Evolutionary conservation across 2,797 vertebrate species (phyloP).

Genomic region (Picus viridis): DNA sequence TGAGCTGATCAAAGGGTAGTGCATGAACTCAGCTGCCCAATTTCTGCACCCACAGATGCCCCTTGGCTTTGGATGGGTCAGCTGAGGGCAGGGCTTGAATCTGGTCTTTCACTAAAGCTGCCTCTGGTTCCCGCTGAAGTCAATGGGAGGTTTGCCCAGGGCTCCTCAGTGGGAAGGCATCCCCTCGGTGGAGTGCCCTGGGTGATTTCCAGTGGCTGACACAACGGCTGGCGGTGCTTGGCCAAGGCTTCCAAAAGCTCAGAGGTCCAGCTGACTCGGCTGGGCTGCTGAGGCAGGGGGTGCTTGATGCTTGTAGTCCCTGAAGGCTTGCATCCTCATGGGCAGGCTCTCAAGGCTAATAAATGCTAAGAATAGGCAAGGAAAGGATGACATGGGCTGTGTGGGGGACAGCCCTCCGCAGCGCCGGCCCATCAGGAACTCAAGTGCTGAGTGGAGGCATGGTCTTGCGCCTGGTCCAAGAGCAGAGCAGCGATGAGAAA

Average conservation of each 20-base stretch:
- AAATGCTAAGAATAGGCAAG: slow-evolving; percentile 8
- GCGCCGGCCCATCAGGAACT: accelerated
- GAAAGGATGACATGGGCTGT: not conserved
- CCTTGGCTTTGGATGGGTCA: not conserved
- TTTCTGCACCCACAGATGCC: not conserved
- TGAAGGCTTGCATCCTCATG: accelerated
- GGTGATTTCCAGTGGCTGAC: not conserved
- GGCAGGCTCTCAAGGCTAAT: not conserved
- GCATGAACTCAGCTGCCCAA: accelerated
- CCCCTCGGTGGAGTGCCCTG: not conserved
- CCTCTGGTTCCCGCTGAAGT: not conserved
- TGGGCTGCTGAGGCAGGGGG: not conserved
- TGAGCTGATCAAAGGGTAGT: not conserved
- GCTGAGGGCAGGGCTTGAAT: slow-evolving; percentile 15
- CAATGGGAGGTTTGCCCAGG: not conserved
- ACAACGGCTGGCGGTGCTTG: not conserved
- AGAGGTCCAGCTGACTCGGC: not conserved
- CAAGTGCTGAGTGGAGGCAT: accelerated
- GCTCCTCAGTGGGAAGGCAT: not conserved
- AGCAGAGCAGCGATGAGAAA: not conserved
- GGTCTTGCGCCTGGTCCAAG: not conserved
- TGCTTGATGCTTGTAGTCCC: not conserved
- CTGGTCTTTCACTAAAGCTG: not conserved
- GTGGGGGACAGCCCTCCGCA: accelerated
- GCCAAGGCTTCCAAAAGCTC: not conserved